Evolutionary conservation across 2,797 vertebrate genomes (phyloP).

Genomic region (Onychomys torridus): DNA sequence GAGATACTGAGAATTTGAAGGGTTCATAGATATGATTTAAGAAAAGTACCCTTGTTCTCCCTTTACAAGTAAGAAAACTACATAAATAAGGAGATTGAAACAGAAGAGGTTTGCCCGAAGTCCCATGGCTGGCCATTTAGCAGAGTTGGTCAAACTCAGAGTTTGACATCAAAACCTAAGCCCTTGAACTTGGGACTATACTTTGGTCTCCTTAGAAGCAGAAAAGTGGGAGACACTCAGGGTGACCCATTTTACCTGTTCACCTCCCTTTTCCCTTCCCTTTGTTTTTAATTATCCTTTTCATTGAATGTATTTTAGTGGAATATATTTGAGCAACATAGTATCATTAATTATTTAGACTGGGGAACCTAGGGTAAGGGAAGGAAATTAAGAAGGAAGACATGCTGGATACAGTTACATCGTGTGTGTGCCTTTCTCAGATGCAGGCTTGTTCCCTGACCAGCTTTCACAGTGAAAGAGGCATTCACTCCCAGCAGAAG

Average conservation of each 20-base stretch:
- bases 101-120: slow-evolving; percentile 36
- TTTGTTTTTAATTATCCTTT: neutral
- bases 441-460: slow-evolving; percentile 71
- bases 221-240: neutral
- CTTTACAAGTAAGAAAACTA: slow-evolving; percentile 23
- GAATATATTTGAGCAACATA: slow-evolving; percentile 41
- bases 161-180: slow-evolving; percentile 14
- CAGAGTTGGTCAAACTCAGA: slow-evolving; percentile 28
- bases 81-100: slow-evolving; percentile 16
- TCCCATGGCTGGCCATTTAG: neutral
- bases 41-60: neutral
- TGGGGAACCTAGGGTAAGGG: slow-evolving; percentile 48
- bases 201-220: slow-evolving; percentile 7
- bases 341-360: slow-evolving; percentile 60
- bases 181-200: neutral
- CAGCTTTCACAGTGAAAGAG: slow-evolving; percentile 75
- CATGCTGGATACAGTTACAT: slow-evolving; percentile 60
- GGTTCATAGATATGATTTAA: neutral
- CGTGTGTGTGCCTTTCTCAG: slow-evolving; percentile 31
- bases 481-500: slow-evolving; percentile 64
- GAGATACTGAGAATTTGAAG: neutral
- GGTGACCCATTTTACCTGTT: neutral
- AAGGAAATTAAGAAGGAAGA: slow-evolving; percentile 75
- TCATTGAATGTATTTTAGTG: slow-evolving; percentile 22
- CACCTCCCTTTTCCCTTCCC: rapidly evolving